A percentile compares a stretch with the other conserved stretches of the same genome.
Conservation (phyloP, 30 jellyfish, hydroid and myxozoan species). For the Cassiopea andromeda region DNA sequence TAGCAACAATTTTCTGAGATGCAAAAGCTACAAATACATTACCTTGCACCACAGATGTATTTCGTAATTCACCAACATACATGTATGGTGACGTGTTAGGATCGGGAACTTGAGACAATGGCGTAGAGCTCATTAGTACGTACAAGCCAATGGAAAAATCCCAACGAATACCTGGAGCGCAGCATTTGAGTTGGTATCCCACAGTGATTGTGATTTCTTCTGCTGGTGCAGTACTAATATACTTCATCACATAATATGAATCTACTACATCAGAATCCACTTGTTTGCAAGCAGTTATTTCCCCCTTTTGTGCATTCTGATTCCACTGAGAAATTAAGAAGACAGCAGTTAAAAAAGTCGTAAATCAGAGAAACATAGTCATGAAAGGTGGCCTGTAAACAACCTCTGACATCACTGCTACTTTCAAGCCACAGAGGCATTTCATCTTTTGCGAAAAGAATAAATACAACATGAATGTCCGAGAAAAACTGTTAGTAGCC, state of each 20-base stretch:
- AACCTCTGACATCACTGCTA: no score
- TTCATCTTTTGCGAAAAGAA: no score
- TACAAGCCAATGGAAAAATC: conserved; percentile 18
- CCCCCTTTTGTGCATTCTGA: no score
- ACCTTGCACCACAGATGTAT: background rate
- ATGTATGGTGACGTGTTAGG: background rate
- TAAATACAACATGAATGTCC: no score
- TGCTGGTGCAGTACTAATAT: conserved; percentile 14
- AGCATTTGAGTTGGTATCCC: background rate
- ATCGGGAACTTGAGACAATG: background rate
- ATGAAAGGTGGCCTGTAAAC: no score
- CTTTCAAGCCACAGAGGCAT: no score
- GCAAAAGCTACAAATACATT: background rate
- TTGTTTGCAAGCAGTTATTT: no score
- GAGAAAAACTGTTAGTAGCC: no score
- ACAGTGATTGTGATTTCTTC: conserved; percentile 2
- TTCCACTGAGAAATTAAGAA: no score
- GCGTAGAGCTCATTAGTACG: background rate
- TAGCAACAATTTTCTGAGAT: background rate
- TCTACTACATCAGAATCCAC: background rate
- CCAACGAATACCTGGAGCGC: background rate
- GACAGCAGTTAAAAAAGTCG: no score
- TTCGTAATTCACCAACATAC: conserved; percentile 8
- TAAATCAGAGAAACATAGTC: no score
- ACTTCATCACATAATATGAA: conserved; percentile 10